Base-by-base conservation (phyloP, 2,797 vertebrate genomes). In the Schizothorax lantsangensis region DNA sequence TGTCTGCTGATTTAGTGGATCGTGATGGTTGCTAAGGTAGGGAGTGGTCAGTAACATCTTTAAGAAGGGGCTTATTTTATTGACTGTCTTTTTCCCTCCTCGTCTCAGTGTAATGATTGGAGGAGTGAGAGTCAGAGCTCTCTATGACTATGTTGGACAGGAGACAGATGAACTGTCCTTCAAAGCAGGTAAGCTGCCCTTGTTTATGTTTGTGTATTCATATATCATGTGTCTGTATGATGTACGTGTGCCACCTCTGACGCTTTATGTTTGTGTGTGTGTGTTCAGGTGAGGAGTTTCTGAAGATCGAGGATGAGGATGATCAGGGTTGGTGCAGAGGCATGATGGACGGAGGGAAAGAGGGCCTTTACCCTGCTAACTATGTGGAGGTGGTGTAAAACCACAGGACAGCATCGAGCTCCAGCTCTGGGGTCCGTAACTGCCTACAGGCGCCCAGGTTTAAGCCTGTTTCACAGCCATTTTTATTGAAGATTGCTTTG, bases 321-420 rank as follows among this genome's bases (percentile, higher is more conserved):
- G 96, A 96, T 89, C 96, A 96, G 91, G 96, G 96, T 73, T 96
- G 96, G 96, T 96, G 96, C 91, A 93, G 95, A 74, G 96, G 96
- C 68, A 94, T 94, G 93, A 95, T 95, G 92, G 95, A 95, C 0
- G 94, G 89, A 2, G 95, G 95, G 1, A 92, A 92, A 91, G 95
- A 96, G 92, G 95, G 95, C 43, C 94, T 96, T 73, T 96, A 96
- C 89, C 96, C 95, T 0, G 95, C 95, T 69, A 96, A 96, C 91
- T 96, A 96, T 2, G 95, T 96, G 0, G 95, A 95, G 85, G 90
- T 92, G 85, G 94, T 95, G 89, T 95, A 95, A 62, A 68, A 74
- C 17, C 12, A 40, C 68, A 57, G 68, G 75, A 68, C 30, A 54
- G 21, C 30, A 62, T 72, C 47, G 0, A 85, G 64, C 75, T 54